Conservation (phyloP, 2,113 vertebrate species). For the Forbesichthys agassizii region DNA sequence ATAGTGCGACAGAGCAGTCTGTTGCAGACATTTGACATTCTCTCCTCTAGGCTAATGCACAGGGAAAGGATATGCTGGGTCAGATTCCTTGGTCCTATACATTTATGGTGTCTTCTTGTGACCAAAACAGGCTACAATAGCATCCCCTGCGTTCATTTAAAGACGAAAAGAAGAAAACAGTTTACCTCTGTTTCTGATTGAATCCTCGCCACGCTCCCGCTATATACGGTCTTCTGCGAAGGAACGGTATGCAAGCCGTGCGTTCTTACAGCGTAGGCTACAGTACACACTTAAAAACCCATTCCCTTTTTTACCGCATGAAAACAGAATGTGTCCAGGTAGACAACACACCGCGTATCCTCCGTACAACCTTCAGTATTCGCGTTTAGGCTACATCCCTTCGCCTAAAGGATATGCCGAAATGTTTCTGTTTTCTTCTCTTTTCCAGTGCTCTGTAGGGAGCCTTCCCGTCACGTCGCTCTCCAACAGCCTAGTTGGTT, state of each 20-base stretch:
- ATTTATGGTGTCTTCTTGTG: not conserved
- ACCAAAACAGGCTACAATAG: not conserved
- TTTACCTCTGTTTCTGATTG: constrained; percentile 56
- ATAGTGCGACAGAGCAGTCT: constrained; percentile 9
- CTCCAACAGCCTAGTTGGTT: not conserved
- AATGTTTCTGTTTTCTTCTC: not conserved
- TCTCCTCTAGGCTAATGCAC: not conserved
- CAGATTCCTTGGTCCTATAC: constrained; percentile 11
- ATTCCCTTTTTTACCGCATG: constrained; percentile 33
- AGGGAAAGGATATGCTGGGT: not conserved
- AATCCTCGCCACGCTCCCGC: constrained; percentile 36
- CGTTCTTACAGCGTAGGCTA: constrained; percentile 25
- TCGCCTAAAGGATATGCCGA: not conserved
- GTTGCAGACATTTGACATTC: constrained; percentile 11
- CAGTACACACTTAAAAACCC: not conserved
- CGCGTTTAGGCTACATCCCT: not conserved
- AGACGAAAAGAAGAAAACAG: not conserved
- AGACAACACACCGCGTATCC: constrained; percentile 23
- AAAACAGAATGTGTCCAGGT: constrained; percentile 37
- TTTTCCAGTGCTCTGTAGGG: constrained; percentile 15
- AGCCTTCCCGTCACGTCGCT: constrained; percentile 37
- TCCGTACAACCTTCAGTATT: no score
- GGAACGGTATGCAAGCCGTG: constrained; percentile 2
- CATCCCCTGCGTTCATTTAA: not conserved
- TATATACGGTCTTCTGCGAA: not conserved